A percentile compares a stretch with the other conserved stretches of the same genome.
Evolutionary conservation across 2,888 invertebrate species (phyloP).

Genomic region (Nipponacmea schrenckii): DNA sequence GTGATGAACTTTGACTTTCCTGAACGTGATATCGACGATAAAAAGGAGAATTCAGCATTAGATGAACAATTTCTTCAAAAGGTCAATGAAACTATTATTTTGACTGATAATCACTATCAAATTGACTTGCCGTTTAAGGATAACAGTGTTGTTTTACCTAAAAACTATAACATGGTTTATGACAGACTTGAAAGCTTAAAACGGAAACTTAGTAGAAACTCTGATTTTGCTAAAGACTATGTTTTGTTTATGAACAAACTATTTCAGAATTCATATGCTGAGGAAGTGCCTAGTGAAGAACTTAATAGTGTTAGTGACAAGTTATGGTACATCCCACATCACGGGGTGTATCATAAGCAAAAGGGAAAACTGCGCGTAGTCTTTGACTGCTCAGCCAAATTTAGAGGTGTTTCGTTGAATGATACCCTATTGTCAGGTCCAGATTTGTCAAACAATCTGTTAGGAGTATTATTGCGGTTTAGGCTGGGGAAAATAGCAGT

Average conservation of each 20-base stretch:
- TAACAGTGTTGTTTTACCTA: background rate
- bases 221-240: conserved; percentile 14
- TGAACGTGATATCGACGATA: conserved; percentile 77
- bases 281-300: conserved; percentile 11
- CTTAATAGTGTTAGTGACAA: background rate
- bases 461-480: conserved; percentile 30
- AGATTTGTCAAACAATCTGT: conserved; percentile 25
- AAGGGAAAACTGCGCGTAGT: conserved; percentile 29
- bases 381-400: conserved; percentile 32
- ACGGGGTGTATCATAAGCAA: conserved; percentile 9
- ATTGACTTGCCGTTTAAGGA: conserved; percentile 24
- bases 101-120: conserved; percentile 19
- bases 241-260: conserved; percentile 17
- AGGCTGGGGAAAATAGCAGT: conserved; percentile 25
- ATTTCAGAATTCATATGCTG: conserved; percentile 24
- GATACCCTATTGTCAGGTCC: conserved; percentile 26
- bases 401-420: conserved; percentile 25
- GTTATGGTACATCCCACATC: conserved; percentile 20
- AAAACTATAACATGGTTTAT: conserved; percentile 8
- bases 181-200: conserved; percentile 4
- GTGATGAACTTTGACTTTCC: conserved; percentile 23
- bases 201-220: conserved; percentile 14
- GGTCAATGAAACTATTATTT: conserved; percentile 7
- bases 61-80: conserved; percentile 14
- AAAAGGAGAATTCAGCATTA: conserved; percentile 85